phyloP scores from a whole-genome alignment of 1,140 invertebrate genomes.

The Diuraphis noxia region DNA sequence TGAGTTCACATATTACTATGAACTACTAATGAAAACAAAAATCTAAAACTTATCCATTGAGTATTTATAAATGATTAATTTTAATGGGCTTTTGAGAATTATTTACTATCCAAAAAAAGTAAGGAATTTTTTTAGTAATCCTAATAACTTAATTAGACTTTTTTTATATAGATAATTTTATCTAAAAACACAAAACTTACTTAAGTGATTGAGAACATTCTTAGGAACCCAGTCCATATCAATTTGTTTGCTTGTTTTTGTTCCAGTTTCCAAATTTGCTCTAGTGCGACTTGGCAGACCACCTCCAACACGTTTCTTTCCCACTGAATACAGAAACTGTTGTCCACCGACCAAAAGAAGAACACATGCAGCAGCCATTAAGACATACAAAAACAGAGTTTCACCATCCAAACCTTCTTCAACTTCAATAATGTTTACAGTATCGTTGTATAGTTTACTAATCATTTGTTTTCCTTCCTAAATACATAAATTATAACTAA shows the following conservation, averaged over 20 bases:
- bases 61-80: background rate
- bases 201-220: constrained; percentile 79
- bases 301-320: constrained; percentile 64
- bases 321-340: constrained; percentile 82
- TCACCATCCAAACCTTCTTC: constrained; percentile 97
- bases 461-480: constrained; percentile 71
- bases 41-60: no score
- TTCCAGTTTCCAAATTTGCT: constrained; percentile 73
- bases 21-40: no score
- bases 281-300: constrained; percentile 56
- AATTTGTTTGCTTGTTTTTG: constrained; percentile 87
- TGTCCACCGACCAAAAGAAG: constrained; percentile 87
- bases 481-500: constrained; percentile 56
- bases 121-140: background rate
- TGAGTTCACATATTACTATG: no score
- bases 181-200: constrained; percentile 65
- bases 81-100: background rate
- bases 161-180: background rate
- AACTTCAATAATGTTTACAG: constrained; percentile 93
- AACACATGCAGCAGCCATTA: constrained; percentile 86
- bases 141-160: no score
- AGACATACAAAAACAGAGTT: constrained; percentile 96
- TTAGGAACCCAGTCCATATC: constrained; percentile 98
- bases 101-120: background rate
- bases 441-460: constrained; percentile 98